Evolutionary conservation across 64 coral and sea anemone species (phyloP).

Genomic region (Astreopora myriophthalma): DNA sequence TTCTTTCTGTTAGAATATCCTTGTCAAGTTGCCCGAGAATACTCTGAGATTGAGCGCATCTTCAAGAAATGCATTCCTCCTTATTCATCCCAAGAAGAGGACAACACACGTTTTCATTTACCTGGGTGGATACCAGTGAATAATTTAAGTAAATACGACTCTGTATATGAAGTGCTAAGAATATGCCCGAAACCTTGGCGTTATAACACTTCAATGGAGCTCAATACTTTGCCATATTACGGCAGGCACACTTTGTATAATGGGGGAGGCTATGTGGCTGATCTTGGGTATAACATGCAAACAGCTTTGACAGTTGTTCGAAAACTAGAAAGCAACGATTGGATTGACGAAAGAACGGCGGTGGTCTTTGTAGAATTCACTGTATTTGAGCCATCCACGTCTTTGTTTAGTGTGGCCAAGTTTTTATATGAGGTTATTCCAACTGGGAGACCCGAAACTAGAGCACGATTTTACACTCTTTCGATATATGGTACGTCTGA

Average conservation of each 20-base stretch:
- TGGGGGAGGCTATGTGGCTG: conserved; percentile 85
- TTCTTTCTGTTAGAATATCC: conserved; percentile 22
- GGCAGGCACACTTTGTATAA: conserved; percentile 52
- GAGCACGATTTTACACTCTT: conserved; percentile 54
- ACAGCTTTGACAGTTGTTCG: conserved; percentile 68
- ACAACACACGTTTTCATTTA: conserved; percentile 64
- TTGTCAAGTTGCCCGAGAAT: conserved; percentile 42
- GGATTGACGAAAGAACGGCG: conserved; percentile 78
- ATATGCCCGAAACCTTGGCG: conserved; percentile 89
- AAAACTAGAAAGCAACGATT: conserved; percentile 60
- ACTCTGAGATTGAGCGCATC: neutral
- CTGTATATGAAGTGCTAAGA: conserved; percentile 51
- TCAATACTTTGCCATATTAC: conserved; percentile 61
- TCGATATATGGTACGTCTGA: conserved; percentile 75
- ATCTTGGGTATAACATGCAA: conserved; percentile 74
- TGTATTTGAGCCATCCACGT: conserved; percentile 76
- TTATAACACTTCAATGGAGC: conserved; percentile 64
- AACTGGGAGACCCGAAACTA: conserved; percentile 51
- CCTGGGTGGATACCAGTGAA: conserved; percentile 84
- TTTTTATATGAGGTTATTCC: conserved; percentile 74
- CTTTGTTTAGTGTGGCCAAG: conserved; percentile 75
- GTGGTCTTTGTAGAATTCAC: conserved; percentile 82
- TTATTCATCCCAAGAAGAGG: conserved; percentile 65
- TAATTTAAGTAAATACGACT: conserved; percentile 64
- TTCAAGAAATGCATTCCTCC: conserved; percentile 64